These are phyloP conservation scores for Xenotilapia caudafasciata DNA, from an alignment of 2,113 vertebrate species.

Conservation along the genomic window DNA sequence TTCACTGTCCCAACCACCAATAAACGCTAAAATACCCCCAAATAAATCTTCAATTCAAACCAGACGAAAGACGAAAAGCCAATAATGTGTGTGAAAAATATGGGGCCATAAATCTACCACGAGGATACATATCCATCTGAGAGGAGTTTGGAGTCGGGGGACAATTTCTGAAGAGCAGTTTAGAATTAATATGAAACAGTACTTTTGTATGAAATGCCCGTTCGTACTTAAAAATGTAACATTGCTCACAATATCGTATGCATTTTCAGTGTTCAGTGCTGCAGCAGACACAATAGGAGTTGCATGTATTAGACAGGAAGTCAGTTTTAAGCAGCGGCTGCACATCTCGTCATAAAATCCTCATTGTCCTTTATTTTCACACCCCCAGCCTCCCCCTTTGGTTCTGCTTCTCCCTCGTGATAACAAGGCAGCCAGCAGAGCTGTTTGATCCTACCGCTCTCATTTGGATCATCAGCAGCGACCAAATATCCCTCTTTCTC, in stretches of 20 bases:
- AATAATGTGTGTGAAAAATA: neutral
- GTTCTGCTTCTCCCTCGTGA: neutral
- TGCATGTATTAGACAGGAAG: neutral
- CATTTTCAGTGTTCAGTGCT: neutral
- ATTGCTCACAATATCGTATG: neutral
- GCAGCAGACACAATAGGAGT: neutral
- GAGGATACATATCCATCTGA: neutral
- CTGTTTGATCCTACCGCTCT: conserved; percentile 14
- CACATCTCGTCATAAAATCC: neutral
- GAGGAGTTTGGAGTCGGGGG: neutral
- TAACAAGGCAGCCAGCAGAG: neutral
- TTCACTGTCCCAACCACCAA: neutral
- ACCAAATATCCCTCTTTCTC: neutral
- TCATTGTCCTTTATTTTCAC: conserved; percentile 3
- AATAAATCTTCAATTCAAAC: neutral
- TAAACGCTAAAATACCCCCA: neutral
- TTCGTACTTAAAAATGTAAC: neutral
- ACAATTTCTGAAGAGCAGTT: neutral
- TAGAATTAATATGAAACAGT: neutral
- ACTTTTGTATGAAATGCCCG: neutral
- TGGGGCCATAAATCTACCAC: neutral
- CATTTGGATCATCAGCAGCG: neutral
- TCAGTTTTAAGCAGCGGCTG: neutral
- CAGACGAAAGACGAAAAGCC: neutral
- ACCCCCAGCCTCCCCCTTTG: neutral